Conservation (phyloP, 2,797 vertebrate species). For the Gymnothorax reevesii region DNA sequence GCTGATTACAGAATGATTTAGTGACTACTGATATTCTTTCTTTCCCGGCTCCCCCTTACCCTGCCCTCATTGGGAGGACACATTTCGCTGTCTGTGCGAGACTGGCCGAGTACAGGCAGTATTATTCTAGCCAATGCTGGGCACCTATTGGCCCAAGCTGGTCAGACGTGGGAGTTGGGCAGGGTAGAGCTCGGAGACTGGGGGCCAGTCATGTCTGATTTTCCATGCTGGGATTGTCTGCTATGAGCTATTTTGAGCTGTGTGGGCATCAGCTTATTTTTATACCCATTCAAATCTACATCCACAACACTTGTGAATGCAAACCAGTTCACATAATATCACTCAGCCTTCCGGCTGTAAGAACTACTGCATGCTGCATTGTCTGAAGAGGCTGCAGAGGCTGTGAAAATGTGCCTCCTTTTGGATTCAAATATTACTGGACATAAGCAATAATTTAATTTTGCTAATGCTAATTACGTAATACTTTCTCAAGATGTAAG, state of each 20-base stretch:
- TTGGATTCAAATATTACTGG: background rate
- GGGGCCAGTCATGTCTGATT: constrained; percentile 51
- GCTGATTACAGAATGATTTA: constrained; percentile 87
- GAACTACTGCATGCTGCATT: background rate
- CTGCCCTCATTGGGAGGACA: constrained; percentile 61
- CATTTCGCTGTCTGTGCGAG: constrained; percentile 65
- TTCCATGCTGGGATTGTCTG: constrained; percentile 59
- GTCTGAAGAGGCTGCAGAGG: background rate
- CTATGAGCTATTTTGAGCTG: constrained; percentile 53
- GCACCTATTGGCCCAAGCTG: constrained; percentile 58
- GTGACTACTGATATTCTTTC: constrained; percentile 68
- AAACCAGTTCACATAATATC: background rate
- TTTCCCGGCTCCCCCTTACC: constrained; percentile 32
- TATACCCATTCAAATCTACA: constrained; percentile 24
- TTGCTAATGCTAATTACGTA: background rate
- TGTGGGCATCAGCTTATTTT: constrained; percentile 43
- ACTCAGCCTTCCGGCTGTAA: constrained; percentile 33
- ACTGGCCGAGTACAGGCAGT: constrained; percentile 59
- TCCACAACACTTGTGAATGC: constrained; percentile 23
- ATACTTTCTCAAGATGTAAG: background rate
- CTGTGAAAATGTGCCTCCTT: background rate
- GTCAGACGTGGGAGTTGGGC: constrained; percentile 53
- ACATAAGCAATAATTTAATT: background rate
- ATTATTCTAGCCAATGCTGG: constrained; percentile 64
- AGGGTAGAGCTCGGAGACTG: constrained; percentile 65